A percentile compares a stretch with the other conserved stretches of the same genome.
Evolutionary conservation across 2,113 vertebrate species (phyloP).

Genomic region (Xerus inauris): DNA sequence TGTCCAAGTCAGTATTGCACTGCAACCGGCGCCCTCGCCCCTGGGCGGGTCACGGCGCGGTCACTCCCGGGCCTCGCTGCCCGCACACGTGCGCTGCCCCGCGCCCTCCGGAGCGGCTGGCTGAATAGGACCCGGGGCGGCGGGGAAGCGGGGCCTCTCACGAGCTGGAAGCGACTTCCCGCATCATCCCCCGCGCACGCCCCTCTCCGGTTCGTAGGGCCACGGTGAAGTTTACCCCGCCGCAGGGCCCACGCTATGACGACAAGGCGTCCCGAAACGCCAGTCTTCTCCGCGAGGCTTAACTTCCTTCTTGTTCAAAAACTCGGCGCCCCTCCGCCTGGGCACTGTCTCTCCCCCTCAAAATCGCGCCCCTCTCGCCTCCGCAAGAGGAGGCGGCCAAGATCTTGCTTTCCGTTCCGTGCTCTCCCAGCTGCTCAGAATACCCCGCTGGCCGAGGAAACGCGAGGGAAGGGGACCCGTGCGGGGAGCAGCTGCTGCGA

Average conservation of each 20-base stretch:
- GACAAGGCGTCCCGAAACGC: not conserved
- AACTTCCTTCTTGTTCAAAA: slow-evolving; percentile 1
- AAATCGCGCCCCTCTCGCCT: not conserved
- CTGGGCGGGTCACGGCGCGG: slow-evolving; percentile 8
- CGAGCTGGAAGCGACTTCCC: not conserved
- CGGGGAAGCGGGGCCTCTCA: not conserved
- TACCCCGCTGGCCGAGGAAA: not conserved
- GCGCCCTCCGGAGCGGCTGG: not conserved
- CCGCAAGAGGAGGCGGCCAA: not conserved
- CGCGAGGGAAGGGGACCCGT: not conserved
- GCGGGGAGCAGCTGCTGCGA: not conserved
- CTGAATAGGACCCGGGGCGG: not conserved
- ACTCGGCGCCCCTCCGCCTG: slow-evolving; percentile 45
- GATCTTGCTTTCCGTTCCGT: slow-evolving; percentile 38
- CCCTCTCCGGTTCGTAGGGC: not conserved
- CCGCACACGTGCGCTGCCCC: slow-evolving; percentile 27
- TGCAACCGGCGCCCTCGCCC: not conserved
- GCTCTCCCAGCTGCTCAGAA: not conserved
- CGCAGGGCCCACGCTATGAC: not conserved
- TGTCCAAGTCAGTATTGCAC: not conserved
- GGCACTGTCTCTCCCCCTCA: slow-evolving; percentile 14
- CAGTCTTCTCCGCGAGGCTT: not conserved
- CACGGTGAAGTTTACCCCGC: not conserved
- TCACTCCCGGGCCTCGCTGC: not conserved
- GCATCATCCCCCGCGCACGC: slow-evolving; percentile 53